phyloP scores from a whole-genome alignment of 2,797 vertebrate species.

The Decapterus maruadsi region DNA sequence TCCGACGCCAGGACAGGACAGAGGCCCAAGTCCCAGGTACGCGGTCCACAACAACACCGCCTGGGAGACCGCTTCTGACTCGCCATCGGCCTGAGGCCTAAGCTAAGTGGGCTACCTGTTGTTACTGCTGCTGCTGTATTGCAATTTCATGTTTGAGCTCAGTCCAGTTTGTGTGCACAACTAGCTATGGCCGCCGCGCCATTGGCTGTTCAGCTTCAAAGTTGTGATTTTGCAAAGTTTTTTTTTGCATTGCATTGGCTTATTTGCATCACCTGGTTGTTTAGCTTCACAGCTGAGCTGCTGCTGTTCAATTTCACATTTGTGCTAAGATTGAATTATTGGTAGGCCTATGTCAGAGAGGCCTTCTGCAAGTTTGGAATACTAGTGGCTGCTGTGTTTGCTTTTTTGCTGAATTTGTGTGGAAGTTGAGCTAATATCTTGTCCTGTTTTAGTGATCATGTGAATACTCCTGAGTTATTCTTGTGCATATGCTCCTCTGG shows the following conservation, averaged over 20 bases:
- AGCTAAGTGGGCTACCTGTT: not conserved
- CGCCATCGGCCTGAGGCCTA: not conserved
- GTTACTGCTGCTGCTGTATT: not conserved
- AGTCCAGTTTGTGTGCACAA: too few species aligned
- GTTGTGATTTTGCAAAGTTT: not conserved
- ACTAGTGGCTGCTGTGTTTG: constrained; percentile 7
- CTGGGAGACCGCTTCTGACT: not conserved
- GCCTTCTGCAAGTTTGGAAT: not conserved
- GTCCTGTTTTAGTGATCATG: not conserved
- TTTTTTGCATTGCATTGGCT: not conserved
- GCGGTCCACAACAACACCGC: not conserved
- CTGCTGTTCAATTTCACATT: not conserved
- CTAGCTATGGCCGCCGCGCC: not conserved
- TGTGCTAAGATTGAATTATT: not conserved
- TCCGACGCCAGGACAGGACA: not conserved
- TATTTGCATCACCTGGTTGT: not conserved
- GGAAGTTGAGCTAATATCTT: not conserved
- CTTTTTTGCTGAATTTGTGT: not conserved
- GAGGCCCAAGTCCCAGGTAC: not conserved
- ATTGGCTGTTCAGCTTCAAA: not conserved
- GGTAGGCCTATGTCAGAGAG: not conserved
- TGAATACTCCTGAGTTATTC: not conserved
- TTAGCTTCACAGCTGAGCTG: not conserved
- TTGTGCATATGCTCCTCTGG: not conserved
- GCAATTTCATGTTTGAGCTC: not conserved